A percentile compares a stretch with the other conserved stretches of the same genome.
phyloP scores from a whole-genome alignment of 2,888 invertebrate genomes.

The Caenorhabditis sp. region DNA sequence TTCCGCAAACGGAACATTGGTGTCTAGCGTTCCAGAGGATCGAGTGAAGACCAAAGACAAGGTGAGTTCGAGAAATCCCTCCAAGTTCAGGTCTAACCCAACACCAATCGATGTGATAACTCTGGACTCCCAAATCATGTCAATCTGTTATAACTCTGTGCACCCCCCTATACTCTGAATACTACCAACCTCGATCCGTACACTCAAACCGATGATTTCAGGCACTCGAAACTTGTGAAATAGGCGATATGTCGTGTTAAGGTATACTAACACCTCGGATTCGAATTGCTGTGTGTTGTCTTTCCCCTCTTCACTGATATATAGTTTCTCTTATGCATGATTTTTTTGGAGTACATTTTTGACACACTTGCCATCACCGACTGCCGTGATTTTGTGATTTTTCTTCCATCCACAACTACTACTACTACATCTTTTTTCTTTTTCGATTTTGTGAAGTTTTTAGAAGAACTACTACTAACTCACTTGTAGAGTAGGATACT shows the following conservation, averaged over 20 bases:
- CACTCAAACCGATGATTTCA: constrained; percentile 50
- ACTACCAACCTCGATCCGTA: background rate
- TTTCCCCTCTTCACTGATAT: background rate
- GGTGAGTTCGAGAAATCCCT: constrained; percentile 20
- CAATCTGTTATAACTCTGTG: constrained; percentile 48
- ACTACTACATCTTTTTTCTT: background rate
- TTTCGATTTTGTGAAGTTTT: constrained; percentile 7
- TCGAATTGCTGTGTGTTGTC: constrained; percentile 53
- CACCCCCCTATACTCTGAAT: constrained; percentile 6
- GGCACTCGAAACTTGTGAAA: constrained; percentile 64
- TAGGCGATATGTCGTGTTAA: constrained; percentile 71
- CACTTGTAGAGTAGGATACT: background rate
- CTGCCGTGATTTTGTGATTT: constrained; percentile 16
- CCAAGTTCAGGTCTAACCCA: constrained; percentile 7
- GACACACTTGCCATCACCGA: background rate
- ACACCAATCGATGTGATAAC: constrained; percentile 35
- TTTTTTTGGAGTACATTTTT: background rate
- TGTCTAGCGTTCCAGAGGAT: constrained; percentile 58
- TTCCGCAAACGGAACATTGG: constrained; percentile 62
- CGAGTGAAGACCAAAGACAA: constrained; percentile 52
- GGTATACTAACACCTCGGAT: constrained; percentile 65
- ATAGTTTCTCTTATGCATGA: constrained; percentile 4
- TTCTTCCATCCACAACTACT: background rate
- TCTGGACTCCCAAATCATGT: constrained; percentile 35
- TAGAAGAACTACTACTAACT: constrained; percentile 23